Evolutionary conservation across 37 sponge, comb jelly and placozoan genomes (phyloP).

Genomic region (Chondrosia reniformis): DNA sequence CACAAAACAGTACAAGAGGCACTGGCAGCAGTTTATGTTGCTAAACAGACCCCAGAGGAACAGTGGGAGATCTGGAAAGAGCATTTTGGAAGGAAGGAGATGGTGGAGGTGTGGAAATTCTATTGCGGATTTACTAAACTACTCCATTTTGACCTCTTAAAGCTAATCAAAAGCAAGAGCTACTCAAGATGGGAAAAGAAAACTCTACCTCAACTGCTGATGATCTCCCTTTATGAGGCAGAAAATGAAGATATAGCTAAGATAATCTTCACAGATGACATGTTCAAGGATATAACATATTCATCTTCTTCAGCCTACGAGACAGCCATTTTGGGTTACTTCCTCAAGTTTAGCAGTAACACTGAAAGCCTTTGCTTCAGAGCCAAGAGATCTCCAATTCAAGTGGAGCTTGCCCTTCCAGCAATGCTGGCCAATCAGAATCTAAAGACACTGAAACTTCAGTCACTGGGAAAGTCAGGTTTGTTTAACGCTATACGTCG

Average conservation of each 20-base stretch:
- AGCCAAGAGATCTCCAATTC: no score
- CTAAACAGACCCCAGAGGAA: not conserved
- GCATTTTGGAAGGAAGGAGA: not conserved
- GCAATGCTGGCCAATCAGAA: no score
- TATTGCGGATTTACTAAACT: not conserved
- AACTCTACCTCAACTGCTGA: not conserved
- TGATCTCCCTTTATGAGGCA: constrained; percentile 10
- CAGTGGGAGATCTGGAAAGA: not conserved
- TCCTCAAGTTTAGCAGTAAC: no score
- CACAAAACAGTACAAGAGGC: constrained; percentile 8
- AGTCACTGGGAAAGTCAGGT: no score
- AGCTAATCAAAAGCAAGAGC: not conserved
- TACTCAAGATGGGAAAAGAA: not conserved
- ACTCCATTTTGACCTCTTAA: not conserved
- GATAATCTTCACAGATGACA: not conserved
- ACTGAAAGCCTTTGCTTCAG: no score
- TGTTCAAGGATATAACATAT: no score
- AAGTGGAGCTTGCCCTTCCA: no score
- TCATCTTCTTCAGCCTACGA: no score
- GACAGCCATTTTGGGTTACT: no score
- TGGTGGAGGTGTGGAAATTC: constrained; percentile 9
- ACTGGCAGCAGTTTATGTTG: not conserved
- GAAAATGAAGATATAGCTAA: not conserved
- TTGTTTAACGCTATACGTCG: no score
- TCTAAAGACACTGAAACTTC: no score